These are phyloP conservation scores for Salpingus planirostris DNA, from an alignment of 2,888 invertebrate genomes.

Conservation along the genomic window DNA sequence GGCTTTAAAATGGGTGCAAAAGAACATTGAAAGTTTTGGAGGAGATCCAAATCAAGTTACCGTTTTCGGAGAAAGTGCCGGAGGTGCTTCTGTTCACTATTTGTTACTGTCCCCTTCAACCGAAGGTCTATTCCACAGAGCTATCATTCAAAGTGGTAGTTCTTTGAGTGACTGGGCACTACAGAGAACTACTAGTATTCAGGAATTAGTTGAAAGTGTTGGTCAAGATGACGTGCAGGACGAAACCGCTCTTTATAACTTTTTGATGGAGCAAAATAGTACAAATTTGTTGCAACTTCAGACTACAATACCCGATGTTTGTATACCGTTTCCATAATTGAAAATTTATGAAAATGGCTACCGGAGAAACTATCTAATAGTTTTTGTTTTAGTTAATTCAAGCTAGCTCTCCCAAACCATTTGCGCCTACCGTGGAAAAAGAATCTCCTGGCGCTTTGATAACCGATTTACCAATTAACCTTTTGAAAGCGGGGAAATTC, in stretches of 20 bases:
- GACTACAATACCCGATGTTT: no score
- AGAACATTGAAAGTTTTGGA: slow-evolving; percentile 36
- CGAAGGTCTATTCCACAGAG: slow-evolving; percentile 26
- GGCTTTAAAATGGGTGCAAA: slow-evolving; percentile 45
- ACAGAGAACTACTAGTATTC: no score
- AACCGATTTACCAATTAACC: background rate
- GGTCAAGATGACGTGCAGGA: no score
- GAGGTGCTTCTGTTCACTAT: slow-evolving; percentile 42
- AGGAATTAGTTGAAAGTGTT: no score
- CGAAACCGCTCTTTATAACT: no score
- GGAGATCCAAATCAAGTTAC: slow-evolving; percentile 34
- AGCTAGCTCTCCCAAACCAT: no score
- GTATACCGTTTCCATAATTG: no score
- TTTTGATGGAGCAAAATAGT: no score
- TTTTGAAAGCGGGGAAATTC: background rate
- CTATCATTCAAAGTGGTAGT: background rate
- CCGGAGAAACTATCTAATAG: no score
- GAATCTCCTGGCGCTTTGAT: background rate
- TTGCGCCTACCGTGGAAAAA: background rate
- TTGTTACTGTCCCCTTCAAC: slow-evolving; percentile 44
- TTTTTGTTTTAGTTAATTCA: no score
- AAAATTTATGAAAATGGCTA: no score
- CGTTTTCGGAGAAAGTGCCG: slow-evolving; percentile 47
- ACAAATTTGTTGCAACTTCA: no score
- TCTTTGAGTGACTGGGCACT: background rate